These are phyloP conservation scores for Polylopha cassiicola DNA, from an alignment of 2,888 invertebrate species.

Conservation along the genomic window DNA sequence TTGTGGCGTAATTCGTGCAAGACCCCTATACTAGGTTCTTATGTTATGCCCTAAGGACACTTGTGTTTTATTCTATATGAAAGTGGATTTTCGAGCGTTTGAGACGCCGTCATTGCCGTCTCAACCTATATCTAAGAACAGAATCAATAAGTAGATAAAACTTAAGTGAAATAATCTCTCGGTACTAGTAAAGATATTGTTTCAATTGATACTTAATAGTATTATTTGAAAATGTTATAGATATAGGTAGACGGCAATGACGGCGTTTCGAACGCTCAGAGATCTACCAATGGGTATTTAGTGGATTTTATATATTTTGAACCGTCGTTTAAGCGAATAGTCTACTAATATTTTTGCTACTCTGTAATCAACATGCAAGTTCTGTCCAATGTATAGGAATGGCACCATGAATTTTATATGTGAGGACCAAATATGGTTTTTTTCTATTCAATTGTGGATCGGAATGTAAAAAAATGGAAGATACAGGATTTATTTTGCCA, in stretches of 20 bases:
- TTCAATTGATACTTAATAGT: no score
- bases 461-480: constrained; percentile 38
- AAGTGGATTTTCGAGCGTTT: constrained; percentile 64
- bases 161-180: no score
- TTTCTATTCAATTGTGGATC: constrained; percentile 52
- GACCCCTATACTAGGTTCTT: no score
- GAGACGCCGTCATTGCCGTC: no score
- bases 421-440: constrained; percentile 67
- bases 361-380: constrained; percentile 55
- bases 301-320: constrained; percentile 70
- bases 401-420: constrained; percentile 69
- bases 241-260: no score
- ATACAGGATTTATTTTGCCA: constrained; percentile 76
- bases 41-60: no score
- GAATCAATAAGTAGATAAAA: no score
- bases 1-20: no score
- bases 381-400: constrained; percentile 70
- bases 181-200: no score
- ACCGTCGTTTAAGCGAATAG: constrained; percentile 66
- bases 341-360: constrained; percentile 74
- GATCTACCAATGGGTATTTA: constrained; percentile 68
- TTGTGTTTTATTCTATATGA: constrained; percentile 59
- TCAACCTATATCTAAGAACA: no score
- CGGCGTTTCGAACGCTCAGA: constrained; percentile 54
- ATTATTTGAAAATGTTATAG: no score